phyloP scores from a whole-genome alignment of 2,797 vertebrate genomes.

The Sebastes nivosus region DNA sequence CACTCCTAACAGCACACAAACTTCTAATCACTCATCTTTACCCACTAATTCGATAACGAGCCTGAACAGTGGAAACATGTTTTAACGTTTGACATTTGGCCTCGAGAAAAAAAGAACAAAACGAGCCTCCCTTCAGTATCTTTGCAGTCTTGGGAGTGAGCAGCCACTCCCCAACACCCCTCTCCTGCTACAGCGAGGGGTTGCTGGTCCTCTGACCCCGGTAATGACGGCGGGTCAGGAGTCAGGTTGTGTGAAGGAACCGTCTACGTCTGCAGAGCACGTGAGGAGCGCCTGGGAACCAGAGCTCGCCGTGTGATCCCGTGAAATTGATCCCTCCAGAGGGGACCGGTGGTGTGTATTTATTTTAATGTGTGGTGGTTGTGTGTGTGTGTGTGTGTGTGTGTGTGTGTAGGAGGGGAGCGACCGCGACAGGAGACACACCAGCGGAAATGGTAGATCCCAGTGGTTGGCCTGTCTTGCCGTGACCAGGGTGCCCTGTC shows the following conservation, averaged over 20 bases:
- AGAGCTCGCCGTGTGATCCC: slow-evolving; percentile 74
- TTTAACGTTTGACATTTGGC: slow-evolving; percentile 80
- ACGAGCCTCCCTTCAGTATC: slow-evolving; percentile 34
- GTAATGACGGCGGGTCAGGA: slow-evolving; percentile 76
- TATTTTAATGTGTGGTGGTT: slow-evolving; percentile 62
- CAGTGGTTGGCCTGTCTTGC: slow-evolving; percentile 32
- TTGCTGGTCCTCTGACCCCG: slow-evolving; percentile 65
- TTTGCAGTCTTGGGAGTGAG: slow-evolving; percentile 24
- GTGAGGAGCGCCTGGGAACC: slow-evolving; percentile 81
- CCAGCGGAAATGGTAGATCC: slow-evolving; percentile 66
- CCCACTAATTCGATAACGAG: slow-evolving; percentile 75
- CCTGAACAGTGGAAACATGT: slow-evolving; percentile 72
- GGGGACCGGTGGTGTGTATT: slow-evolving; percentile 69
- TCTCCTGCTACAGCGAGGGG: slow-evolving; percentile 39
- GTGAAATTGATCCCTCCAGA: slow-evolving; percentile 80
- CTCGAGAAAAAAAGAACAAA: slow-evolving; percentile 26
- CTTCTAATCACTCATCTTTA: slow-evolving; percentile 51
- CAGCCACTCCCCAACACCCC: background rate
- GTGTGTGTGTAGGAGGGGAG: slow-evolving; percentile 36
- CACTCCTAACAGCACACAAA: slow-evolving; percentile 32
- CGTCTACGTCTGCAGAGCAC: slow-evolving; percentile 70
- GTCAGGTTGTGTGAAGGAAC: slow-evolving; percentile 71
- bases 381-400: slow-evolving; percentile 26
- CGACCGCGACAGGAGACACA: slow-evolving; percentile 53
- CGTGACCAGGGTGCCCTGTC: slow-evolving; percentile 55